Evolutionary conservation across 2,888 invertebrate species (phyloP).

Genomic region (Cosmopolites sordidus): DNA sequence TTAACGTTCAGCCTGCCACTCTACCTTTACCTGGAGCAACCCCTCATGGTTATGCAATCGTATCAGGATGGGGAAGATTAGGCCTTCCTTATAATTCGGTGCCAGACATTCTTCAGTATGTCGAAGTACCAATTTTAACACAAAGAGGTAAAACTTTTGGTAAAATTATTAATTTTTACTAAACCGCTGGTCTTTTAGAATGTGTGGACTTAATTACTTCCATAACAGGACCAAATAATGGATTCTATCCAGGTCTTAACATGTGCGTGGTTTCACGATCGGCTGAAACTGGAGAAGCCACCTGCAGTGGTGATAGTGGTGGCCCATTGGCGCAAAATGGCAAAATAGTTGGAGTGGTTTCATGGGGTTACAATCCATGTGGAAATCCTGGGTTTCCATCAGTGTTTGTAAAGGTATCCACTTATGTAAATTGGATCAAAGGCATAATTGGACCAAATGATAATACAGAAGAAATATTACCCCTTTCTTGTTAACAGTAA

Average conservation of each 20-base stretch:
- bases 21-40: conserved; percentile 39
- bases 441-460: no score
- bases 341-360: conserved; percentile 51
- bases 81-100: conserved; percentile 1
- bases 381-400: conserved; percentile 52
- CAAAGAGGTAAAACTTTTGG: conserved; percentile 8
- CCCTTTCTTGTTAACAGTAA: no score
- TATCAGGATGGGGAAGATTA: conserved; percentile 47
- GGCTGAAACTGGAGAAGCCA: conserved; percentile 46
- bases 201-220: conserved; percentile 29
- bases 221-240: conserved; percentile 3
- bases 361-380: conserved; percentile 55
- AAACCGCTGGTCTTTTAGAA: conserved; percentile 40
- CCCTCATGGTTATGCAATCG: conserved; percentile 39
- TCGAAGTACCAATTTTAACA: conserved; percentile 10
- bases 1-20: conserved; percentile 42
- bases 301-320: conserved; percentile 57
- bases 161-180: not conserved
- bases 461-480: no score
- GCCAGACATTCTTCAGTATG: conserved; percentile 14
- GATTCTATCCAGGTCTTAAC: conserved; percentile 46
- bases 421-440: conserved; percentile 43
- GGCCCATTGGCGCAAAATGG: conserved; percentile 46
- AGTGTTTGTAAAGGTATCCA: conserved; percentile 53
- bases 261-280: conserved; percentile 53